Percentiles rank a stretch among this genome's conserved stretches.
Conservation (phyloP, 2,797 vertebrate genomes). For the Alca torda region DNA sequence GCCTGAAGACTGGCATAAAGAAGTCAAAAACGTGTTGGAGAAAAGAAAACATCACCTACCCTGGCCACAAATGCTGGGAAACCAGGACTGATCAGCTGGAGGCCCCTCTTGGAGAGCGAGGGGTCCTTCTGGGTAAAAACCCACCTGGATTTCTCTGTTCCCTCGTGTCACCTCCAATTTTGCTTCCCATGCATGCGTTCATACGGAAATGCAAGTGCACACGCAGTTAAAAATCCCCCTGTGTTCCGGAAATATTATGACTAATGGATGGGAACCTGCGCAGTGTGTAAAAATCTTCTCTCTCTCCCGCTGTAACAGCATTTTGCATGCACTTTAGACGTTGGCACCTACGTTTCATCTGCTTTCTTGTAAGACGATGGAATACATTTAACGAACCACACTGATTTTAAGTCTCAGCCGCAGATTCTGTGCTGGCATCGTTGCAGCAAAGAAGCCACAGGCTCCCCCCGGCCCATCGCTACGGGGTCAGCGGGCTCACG, state of each 20-base stretch:
- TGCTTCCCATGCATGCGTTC: not conserved
- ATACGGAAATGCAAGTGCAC: fast-evolving
- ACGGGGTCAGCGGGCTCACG: fast-evolving
- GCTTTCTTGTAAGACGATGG: not conserved
- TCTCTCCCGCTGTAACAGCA: not conserved
- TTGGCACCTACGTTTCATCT: not conserved
- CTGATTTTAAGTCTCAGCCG: not conserved
- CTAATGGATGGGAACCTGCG: not conserved
- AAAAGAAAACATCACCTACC: not conserved
- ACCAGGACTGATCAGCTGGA: not conserved
- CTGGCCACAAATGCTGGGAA: not conserved
- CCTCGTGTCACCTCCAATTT: fast-evolving
- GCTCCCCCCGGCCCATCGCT: not conserved
- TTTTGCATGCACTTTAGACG: not conserved
- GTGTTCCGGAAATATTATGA: not conserved
- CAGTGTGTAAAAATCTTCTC: not conserved
- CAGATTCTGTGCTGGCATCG: fast-evolving
- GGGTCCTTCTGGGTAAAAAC: not conserved
- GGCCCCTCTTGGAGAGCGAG: too few relatives aligned
- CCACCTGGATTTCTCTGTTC: not conserved
- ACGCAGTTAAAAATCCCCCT: fast-evolving
- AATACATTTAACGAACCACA: not conserved
- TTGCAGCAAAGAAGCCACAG: not conserved
- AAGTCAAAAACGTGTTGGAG: not conserved
- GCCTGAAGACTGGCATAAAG: not conserved